A percentile compares a stretch with the other conserved stretches of the same genome.
Evolutionary conservation across 2,113 vertebrate genomes (phyloP).

Genomic region (Psettodes erumei): DNA sequence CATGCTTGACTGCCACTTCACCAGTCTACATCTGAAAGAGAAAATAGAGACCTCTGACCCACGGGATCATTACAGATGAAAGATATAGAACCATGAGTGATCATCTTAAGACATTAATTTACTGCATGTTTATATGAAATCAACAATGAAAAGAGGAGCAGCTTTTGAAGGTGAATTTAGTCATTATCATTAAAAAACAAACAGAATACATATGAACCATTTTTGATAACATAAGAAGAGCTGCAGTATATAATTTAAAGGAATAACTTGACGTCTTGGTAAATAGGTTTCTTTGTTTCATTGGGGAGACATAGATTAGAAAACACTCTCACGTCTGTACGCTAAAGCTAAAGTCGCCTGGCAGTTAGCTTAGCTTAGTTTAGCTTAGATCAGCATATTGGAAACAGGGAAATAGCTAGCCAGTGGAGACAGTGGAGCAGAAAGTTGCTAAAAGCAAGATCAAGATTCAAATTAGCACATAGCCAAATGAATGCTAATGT

Average conservation of each 20-base stretch:
- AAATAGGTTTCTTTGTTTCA: not conserved
- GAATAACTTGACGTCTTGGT: not conserved
- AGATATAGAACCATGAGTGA: slow-evolving; percentile 37
- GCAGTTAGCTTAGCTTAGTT: not conserved
- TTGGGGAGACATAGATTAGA: not conserved
- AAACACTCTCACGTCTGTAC: not conserved
- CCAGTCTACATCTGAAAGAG: slow-evolving; percentile 53
- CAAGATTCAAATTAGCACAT: not conserved
- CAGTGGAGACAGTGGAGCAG: not conserved
- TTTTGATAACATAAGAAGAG: not conserved
- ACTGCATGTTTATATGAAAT: slow-evolving; percentile 21
- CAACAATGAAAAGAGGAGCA: not conserved
- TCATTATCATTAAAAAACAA: not conserved
- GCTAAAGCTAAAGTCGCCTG: not conserved
- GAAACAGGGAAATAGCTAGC: too few species aligned
- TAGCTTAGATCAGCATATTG: too few species aligned
- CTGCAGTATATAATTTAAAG: not conserved
- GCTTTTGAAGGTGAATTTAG: not conserved
- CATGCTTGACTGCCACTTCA: slow-evolving; percentile 69
- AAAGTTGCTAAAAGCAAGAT: too few species aligned
- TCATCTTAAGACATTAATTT: slow-evolving; percentile 34
- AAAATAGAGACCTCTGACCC: slow-evolving; percentile 67
- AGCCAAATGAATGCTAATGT: not conserved
- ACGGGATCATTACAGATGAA: slow-evolving; percentile 35
- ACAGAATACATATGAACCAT: not conserved